These are phyloP conservation scores for Hedychridium roseum DNA, from an alignment of 2,888 invertebrate species.

Conservation along the genomic window DNA sequence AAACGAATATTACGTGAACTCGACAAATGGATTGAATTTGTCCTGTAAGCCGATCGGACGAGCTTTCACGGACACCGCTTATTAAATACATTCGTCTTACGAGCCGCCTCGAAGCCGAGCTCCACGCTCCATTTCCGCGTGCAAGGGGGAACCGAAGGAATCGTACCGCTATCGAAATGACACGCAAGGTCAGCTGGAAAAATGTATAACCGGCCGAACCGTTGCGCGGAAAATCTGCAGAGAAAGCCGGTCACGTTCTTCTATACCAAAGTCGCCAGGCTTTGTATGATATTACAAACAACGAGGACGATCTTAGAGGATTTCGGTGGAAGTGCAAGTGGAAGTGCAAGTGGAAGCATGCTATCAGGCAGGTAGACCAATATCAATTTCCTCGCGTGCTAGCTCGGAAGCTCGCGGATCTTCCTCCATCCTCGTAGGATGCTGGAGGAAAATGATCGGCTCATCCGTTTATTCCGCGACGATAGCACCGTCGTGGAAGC, in stretches of 20 bases:
- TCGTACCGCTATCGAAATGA: neutral
- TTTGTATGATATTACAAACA: no score
- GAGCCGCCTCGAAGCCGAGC: no score
- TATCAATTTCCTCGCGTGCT: neutral
- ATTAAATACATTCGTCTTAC: no score
- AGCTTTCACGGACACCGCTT: no score
- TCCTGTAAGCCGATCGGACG: no score
- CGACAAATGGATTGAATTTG: no score
- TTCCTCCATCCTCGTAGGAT: neutral
- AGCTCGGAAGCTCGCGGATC: neutral
- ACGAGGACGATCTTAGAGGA: no score
- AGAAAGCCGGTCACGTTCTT: neutral
- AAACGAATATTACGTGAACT: no score
- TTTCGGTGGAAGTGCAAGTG: no score
- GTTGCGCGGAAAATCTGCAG: constrained; percentile 1
- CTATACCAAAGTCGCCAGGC: no score
- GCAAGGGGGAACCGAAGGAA: no score
- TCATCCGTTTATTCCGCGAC: neutral
- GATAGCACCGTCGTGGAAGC: neutral
- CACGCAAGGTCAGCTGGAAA: constrained; percentile 3
- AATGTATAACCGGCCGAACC: neutral
- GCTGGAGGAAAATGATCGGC: constrained; percentile 1
- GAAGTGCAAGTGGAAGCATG: neutral
- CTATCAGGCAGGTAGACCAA: neutral
- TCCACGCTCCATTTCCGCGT: no score